A percentile compares a stretch with the other conserved stretches of the same genome.
phyloP scores from a whole-genome alignment of 2,113 vertebrate species.

The Nycticryphes semicollaris region DNA sequence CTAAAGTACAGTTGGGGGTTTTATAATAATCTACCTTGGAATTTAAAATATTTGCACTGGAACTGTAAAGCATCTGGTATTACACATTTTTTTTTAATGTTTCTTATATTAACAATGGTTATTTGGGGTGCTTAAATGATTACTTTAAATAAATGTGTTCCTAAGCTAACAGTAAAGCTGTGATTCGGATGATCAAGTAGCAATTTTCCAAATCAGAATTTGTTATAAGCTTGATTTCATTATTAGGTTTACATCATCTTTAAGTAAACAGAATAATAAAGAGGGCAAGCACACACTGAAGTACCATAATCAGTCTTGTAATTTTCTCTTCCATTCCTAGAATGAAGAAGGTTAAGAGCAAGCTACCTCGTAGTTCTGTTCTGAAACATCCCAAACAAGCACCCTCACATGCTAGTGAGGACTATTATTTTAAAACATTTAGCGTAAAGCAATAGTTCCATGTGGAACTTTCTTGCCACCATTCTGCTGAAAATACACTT shows the following conservation, averaged over 20 bases:
- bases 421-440: not conserved
- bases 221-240: slow-evolving; percentile 56
- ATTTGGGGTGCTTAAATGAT: slow-evolving; percentile 34
- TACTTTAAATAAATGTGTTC: slow-evolving; percentile 36
- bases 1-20: not conserved
- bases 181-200: slow-evolving; percentile 58
- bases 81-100: not conserved
- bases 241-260: slow-evolving; percentile 30
- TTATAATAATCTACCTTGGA: not conserved
- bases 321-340: slow-evolving; percentile 49
- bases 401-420: not conserved
- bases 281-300: slow-evolving; percentile 48
- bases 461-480: not conserved
- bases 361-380: not conserved
- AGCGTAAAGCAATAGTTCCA: not conserved
- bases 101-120: slow-evolving; percentile 16
- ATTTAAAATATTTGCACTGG: not conserved
- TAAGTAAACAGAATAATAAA: slow-evolving; percentile 69
- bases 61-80: not conserved
- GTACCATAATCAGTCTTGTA: slow-evolving; percentile 35
- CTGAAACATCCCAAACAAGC: not conserved
- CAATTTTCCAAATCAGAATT: slow-evolving; percentile 66
- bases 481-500: not conserved
- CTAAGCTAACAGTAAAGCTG: slow-evolving; percentile 14
- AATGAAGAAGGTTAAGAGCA: slow-evolving; percentile 57